Evolutionary conservation across 2,113 vertebrate species (phyloP).

Genomic region (Poeciliopsis turrubarensis): DNA sequence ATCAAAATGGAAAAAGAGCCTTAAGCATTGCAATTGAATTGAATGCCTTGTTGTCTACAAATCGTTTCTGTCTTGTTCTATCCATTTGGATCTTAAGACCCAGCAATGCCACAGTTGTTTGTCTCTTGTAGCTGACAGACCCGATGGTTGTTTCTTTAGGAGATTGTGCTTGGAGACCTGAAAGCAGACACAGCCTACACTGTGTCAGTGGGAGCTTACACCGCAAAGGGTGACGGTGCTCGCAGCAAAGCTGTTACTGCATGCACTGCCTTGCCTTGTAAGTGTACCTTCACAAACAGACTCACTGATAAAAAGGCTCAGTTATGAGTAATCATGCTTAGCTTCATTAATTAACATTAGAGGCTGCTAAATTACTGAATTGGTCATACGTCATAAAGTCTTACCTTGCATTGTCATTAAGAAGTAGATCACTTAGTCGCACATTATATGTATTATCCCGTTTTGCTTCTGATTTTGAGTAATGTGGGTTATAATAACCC

Average conservation of each 20-base stretch:
- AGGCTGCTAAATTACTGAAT: constrained; percentile 44
- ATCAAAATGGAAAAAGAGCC: no score
- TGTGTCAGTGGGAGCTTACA: constrained; percentile 96
- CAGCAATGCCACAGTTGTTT: constrained; percentile 1
- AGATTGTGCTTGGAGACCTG: constrained; percentile 90
- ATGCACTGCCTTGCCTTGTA: constrained; percentile 90
- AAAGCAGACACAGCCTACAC: constrained; percentile 93
- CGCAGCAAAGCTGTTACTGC: constrained; percentile 90
- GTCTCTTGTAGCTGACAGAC: constrained; percentile 39
- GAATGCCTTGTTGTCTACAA: no score
- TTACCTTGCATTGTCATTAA: constrained; percentile 27
- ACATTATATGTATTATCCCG: constrained; percentile 29
- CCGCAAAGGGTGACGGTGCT: constrained; percentile 95
- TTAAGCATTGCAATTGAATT: no score
- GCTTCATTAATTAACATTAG: constrained; percentile 46
- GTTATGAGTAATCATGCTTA: constrained; percentile 6
- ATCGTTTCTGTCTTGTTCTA: background rate
- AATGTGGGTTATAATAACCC: constrained; percentile 43
- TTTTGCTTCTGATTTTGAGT: constrained; percentile 43
- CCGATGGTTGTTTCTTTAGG: constrained; percentile 77
- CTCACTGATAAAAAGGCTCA: background rate
- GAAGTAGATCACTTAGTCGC: background rate
- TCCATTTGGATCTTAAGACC: background rate
- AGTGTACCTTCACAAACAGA: constrained; percentile 43
- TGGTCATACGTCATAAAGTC: constrained; percentile 28